Conservation (phyloP, 2,113 vertebrate genomes). For the Dasyprocta punctata region DNA sequence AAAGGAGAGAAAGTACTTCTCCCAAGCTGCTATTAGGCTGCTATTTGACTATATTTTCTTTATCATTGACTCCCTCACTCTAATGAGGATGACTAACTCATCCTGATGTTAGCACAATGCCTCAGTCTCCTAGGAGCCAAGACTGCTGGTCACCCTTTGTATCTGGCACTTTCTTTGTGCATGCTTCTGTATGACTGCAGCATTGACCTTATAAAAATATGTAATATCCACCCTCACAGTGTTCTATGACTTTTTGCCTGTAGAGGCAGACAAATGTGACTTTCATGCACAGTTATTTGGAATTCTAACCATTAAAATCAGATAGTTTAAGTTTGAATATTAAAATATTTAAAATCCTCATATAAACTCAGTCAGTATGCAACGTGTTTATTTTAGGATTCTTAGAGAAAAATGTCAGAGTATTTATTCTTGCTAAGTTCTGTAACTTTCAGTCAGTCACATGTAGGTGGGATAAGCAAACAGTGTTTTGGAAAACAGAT, state of each 20-base stretch:
- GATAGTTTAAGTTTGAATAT: background rate
- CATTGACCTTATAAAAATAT: background rate
- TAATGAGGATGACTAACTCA: background rate
- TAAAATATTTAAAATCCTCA: slow-evolving; percentile 34
- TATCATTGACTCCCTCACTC: background rate
- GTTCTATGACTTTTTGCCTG: background rate
- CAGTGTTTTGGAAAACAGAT: slow-evolving; percentile 29
- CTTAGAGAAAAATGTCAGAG: background rate
- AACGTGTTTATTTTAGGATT: slow-evolving; percentile 26
- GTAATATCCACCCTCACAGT: background rate
- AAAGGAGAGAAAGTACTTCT: background rate
- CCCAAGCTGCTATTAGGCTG: background rate
- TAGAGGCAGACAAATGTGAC: background rate
- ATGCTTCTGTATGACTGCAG: background rate
- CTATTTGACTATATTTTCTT: background rate
- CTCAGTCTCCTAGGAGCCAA: background rate
- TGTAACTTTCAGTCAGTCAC: background rate
- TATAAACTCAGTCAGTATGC: background rate
- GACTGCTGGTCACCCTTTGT: background rate
- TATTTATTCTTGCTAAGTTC: background rate
- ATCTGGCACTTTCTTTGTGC: background rate
- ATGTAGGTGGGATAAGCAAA: background rate
- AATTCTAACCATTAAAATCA: background rate
- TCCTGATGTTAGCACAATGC: background rate
- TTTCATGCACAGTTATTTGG: background rate